Evolutionary conservation across 23 tunicate species (phyloP).

Genomic region (Trididemnum clinides): DNA sequence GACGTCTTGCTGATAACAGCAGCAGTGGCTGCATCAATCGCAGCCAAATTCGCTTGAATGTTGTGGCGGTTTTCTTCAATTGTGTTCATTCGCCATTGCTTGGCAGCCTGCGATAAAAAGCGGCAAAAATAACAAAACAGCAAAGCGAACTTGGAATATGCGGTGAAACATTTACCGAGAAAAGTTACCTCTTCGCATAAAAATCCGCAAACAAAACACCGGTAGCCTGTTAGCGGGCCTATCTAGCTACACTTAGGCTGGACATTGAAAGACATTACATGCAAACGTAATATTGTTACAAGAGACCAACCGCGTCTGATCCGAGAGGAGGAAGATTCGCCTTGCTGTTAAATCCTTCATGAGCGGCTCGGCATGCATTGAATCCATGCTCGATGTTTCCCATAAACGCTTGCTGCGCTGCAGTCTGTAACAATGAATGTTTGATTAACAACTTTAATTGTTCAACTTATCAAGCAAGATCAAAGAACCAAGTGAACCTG

Average conservation of each 20-base stretch:
- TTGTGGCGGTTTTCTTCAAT: constrained; percentile 92
- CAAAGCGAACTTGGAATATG: neutral
- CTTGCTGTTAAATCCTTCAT: constrained; percentile 74
- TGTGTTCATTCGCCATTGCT: constrained; percentile 84
- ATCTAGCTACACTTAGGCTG: neutral
- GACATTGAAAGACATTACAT: neutral
- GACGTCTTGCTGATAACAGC: constrained; percentile 92
- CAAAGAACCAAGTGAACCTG: too few species aligned
- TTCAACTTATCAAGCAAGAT: too few species aligned
- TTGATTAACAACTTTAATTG: too few species aligned
- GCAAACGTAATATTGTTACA: neutral
- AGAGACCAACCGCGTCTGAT: constrained; percentile 86
- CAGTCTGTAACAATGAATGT: constrained; percentile 94
- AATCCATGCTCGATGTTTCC: constrained; percentile 91
- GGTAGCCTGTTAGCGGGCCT: too few species aligned
- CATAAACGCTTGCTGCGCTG: constrained; percentile 97
- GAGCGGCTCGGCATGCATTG: constrained; percentile 90
- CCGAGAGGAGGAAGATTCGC: constrained; percentile 88
- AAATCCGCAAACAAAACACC: too few species aligned
- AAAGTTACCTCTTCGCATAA: neutral
- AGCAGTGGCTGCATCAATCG: constrained; percentile 97
- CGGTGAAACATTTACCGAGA: neutral
- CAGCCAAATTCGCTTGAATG: constrained; percentile 95
- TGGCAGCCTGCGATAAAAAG: constrained; percentile 73
- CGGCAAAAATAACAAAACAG: neutral